Percentiles rank a stretch among this genome's conserved stretches.
phyloP scores from a whole-genome alignment of 2,113 vertebrate species.

The Hystrix cristata region DNA sequence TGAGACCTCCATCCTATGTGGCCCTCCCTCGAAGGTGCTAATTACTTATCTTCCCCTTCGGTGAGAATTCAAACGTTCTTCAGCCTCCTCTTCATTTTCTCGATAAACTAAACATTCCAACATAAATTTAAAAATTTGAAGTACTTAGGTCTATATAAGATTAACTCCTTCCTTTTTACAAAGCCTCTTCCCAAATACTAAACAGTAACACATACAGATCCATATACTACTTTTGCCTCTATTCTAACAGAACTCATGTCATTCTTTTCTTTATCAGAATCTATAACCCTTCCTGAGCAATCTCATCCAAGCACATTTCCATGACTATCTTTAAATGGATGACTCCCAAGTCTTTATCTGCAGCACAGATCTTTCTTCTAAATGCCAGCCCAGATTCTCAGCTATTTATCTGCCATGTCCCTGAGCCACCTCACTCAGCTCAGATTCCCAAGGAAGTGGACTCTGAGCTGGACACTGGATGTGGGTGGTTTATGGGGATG shows the following conservation, averaged over 20 bases:
- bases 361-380: conserved; percentile 44
- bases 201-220: background rate
- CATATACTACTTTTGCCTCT: background rate
- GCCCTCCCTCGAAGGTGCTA: background rate
- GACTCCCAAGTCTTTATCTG: background rate
- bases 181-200: background rate
- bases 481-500: background rate
- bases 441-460: background rate
- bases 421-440: background rate
- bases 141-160: background rate
- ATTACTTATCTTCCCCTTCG: background rate
- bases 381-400: conserved; percentile 55
- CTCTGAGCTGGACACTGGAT: background rate
- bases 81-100: background rate
- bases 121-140: background rate
- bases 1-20: background rate
- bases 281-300: background rate
- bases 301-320: background rate
- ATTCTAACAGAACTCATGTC: background rate
- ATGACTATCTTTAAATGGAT: background rate
- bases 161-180: background rate
- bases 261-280: background rate
- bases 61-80: background rate
- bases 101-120: background rate
- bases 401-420: conserved; percentile 19